Base-by-base conservation (phyloP, 2,113 vertebrate genomes). In the Formicarius rufipectus region DNA sequence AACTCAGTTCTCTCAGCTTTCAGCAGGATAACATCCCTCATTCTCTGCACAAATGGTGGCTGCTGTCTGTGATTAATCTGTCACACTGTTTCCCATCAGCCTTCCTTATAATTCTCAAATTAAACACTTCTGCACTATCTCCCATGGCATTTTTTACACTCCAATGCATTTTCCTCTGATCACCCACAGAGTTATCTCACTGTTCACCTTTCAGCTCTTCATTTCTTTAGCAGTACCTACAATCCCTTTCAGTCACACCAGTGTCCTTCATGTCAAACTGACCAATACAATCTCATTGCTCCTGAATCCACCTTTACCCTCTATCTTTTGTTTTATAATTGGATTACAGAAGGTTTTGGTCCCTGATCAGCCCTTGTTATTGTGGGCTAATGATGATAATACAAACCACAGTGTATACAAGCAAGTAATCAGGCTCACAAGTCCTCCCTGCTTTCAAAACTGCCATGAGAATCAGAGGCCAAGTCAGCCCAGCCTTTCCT, bases 321-420 rank as follows among this genome's bases (percentile, higher is more conserved):
- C 25, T 31, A 12, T 21, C 12, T 80, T 80, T 58, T 27, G 4
- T n/a, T 80, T 58, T 67, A n/a, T 31, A 84, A 50, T 77, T 35
- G 79, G 8, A 28, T 62, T 52, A n/a, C 8, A 62, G n/a, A 81
- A 10, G 4, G 8, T 10, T 37, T 89, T 89, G 16, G 80, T 31
- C 37, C 56, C 37, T n/a, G 22, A 49, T 3, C 44, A 28, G 13
- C 6, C 3, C 49, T 59, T 39, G 2, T 55, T 76, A n/a, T 6
- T 44, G 19, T 7, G 6, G 33, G 10, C 7, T 75, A 50, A 39
- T 13, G 7, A 31, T 30, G 33, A 39, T 16, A 58, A 72, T 4
- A 44, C 63, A 50, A 62, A 1, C 1, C 4, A 20, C 20, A 45
- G 28, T 2, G 8, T 14, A 20, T 2, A 7, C 0, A 0, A 30